Conservation (phyloP, 2,888 invertebrate species). For the Ecliptopera silaceata region DNA sequence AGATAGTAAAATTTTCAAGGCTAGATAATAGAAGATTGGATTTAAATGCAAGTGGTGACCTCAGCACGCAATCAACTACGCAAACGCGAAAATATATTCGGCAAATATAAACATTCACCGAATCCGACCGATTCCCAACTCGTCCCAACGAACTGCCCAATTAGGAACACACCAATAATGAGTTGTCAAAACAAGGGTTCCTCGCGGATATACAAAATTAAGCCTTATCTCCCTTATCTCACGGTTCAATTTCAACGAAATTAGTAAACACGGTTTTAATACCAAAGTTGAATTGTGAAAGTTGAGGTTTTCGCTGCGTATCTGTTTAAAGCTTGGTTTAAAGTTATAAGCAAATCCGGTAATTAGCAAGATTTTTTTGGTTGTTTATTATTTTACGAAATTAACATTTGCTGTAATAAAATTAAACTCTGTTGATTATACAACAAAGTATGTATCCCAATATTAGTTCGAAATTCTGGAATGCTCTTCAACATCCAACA, state of each 20-base stretch:
- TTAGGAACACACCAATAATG: slow-evolving; percentile 77
- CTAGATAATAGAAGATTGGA: slow-evolving; percentile 40
- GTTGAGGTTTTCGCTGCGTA: slow-evolving; percentile 67
- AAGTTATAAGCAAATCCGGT: slow-evolving; percentile 72
- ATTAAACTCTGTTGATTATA: too few relatives aligned
- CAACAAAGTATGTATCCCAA: too few relatives aligned
- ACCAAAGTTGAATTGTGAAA: slow-evolving; percentile 78
- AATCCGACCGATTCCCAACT: slow-evolving; percentile 52
- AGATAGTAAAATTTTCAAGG: not conserved
- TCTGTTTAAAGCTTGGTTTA: slow-evolving; percentile 51
- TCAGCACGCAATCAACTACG: slow-evolving; percentile 71
- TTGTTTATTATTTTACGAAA: not conserved
- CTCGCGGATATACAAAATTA: slow-evolving; percentile 33
- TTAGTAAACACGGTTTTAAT: slow-evolving; percentile 55
- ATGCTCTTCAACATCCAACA: not conserved
- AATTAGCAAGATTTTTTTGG: slow-evolving; percentile 63
- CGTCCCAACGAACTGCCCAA: slow-evolving; percentile 59
- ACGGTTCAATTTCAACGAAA: slow-evolving; percentile 45
- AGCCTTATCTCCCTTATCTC: slow-evolving; percentile 40
- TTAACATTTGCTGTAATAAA: too few relatives aligned
- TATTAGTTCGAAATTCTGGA: not conserved
- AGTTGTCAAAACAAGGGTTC: slow-evolving; percentile 78
- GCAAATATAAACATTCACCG: slow-evolving; percentile 68
- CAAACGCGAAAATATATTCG: slow-evolving; percentile 74
- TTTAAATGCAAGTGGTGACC: slow-evolving; percentile 59